Conservation (phyloP, 2,113 vertebrate species). For the Cervus canadensis region DNA sequence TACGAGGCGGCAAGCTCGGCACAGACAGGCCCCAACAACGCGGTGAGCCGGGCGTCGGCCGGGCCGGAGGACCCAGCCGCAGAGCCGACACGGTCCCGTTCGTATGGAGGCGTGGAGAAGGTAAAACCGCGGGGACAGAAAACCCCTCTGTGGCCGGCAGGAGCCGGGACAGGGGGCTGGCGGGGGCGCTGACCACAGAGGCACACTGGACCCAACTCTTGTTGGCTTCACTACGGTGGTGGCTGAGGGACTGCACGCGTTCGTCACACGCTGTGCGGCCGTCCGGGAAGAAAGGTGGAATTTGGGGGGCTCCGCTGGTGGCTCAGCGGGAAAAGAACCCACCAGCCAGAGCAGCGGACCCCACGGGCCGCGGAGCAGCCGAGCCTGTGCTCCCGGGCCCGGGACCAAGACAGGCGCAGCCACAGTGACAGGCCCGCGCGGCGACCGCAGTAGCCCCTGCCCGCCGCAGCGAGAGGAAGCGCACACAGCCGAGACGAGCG, state of each 20-base stretch:
- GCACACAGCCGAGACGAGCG: too few relatives aligned
- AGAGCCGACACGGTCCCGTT: not conserved
- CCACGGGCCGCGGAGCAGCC: fast-evolving
- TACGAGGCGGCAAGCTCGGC: not conserved
- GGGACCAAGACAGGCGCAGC: not conserved
- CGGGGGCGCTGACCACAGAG: not conserved
- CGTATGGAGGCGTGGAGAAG: not conserved
- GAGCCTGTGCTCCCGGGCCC: not conserved
- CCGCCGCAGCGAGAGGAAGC: not conserved
- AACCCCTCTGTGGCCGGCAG: fast-evolving
- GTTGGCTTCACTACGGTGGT: not conserved
- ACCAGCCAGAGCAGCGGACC: fast-evolving
- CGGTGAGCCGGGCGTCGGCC: fast-evolving
- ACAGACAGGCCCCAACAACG: not conserved
- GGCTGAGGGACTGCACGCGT: fast-evolving
- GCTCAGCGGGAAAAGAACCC: not conserved
- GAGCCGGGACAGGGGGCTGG: not conserved
- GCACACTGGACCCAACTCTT: fast-evolving
- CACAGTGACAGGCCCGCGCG: fast-evolving
- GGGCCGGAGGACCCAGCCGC: not conserved
- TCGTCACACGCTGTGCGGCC: too few relatives aligned
- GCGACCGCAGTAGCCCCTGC: not conserved
- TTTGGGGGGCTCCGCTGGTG: not conserved
- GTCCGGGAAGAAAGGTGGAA: not conserved
- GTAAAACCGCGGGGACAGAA: not conserved